phyloP scores from a whole-genome alignment of 2,113 vertebrate genomes.

The Oenanthe oenanthe region DNA sequence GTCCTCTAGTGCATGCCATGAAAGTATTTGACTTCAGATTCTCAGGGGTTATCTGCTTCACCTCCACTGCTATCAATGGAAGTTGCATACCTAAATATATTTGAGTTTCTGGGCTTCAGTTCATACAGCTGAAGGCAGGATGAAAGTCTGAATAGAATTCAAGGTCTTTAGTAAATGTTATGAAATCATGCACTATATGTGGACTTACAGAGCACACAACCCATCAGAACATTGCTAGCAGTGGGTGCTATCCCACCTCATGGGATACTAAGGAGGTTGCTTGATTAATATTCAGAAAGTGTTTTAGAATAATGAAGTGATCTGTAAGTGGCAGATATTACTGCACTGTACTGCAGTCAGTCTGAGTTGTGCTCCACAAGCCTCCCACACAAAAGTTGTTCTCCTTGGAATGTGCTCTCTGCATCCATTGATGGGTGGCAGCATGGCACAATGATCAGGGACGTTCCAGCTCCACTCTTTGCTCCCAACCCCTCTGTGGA shows the following conservation, averaged over 20 bases:
- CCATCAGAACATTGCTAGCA: neutral
- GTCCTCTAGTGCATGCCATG: neutral
- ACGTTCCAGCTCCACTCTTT: neutral
- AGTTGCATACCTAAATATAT: neutral
- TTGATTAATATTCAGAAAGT: neutral
- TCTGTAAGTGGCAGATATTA: neutral
- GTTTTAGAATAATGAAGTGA: neutral
- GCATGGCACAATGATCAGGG: neutral
- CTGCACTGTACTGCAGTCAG: neutral
- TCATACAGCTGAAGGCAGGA: neutral
- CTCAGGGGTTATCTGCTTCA: neutral
- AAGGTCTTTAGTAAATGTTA: neutral
- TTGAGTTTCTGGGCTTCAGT: neutral
- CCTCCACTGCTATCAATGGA: neutral
- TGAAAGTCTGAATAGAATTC: neutral
- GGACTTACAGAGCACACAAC: neutral
- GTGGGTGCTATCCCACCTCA: neutral
- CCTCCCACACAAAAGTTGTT: neutral
- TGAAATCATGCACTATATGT: neutral
- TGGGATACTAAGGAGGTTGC: neutral
- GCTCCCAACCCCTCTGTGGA: neutral
- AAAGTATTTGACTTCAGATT: neutral
- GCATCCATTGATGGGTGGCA: neutral
- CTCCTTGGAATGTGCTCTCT: neutral
- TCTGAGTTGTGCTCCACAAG: neutral